Conservation (phyloP, 1,140 invertebrate genomes). For the Trichogramma pretiosum region DNA sequence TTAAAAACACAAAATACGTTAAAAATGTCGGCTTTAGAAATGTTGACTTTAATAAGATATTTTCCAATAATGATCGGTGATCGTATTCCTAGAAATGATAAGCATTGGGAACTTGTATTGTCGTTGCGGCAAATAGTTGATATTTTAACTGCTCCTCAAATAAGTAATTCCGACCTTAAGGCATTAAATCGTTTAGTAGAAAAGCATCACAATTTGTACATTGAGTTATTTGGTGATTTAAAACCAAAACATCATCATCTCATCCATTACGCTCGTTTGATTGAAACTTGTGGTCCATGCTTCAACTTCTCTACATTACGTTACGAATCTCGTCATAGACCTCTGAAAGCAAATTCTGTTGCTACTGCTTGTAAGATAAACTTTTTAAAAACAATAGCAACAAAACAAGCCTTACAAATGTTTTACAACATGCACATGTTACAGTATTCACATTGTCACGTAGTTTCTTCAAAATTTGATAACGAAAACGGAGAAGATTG, state of each 20-base stretch:
- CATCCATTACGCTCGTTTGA: background rate
- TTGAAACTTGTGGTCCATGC: background rate
- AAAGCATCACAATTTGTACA: background rate
- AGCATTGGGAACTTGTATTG: background rate
- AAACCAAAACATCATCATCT: background rate
- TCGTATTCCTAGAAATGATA: background rate
- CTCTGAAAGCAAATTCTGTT: background rate
- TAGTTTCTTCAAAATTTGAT: too few species aligned
- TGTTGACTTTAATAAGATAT: slow-evolving; percentile 6
- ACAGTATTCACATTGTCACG: too few species aligned
- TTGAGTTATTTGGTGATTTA: background rate
- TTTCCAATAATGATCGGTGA: background rate
- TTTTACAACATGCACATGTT: too few species aligned
- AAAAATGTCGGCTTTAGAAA: too few species aligned
- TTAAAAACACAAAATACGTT: background rate
- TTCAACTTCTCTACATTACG: background rate
- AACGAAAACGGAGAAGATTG: too few species aligned
- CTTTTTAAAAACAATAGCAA: slow-evolving; percentile 1
- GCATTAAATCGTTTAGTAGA: background rate
- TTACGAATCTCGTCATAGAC: background rate
- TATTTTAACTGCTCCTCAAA: background rate
- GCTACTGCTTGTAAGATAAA: background rate
- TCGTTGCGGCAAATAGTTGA: slow-evolving; percentile 1
- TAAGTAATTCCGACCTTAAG: background rate
- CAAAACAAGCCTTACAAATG: background rate